These are phyloP conservation scores for Myripristis murdjan DNA, from an alignment of 2,797 vertebrate genomes.

Conservation along the genomic window DNA sequence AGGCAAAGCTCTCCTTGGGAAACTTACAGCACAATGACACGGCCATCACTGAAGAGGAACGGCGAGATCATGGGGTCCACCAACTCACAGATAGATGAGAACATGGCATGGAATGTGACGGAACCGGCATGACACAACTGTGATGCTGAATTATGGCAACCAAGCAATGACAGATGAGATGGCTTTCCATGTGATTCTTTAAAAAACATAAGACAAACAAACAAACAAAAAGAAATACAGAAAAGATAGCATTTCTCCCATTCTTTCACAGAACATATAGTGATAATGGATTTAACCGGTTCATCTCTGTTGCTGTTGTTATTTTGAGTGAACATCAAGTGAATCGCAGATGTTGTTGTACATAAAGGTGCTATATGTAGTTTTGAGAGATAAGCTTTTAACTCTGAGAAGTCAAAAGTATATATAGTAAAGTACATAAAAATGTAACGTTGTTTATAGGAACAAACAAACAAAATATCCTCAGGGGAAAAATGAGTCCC, in stretches of 20 bases:
- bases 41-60: slow-evolving; percentile 81
- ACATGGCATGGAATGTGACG: slow-evolving; percentile 80
- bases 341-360: neutral
- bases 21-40: slow-evolving; percentile 83
- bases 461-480: too few relatives aligned
- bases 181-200: slow-evolving; percentile 71
- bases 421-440: too few relatives aligned
- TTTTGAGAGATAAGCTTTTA: too few relatives aligned
- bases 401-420: too few relatives aligned
- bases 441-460: too few relatives aligned
- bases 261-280: slow-evolving; percentile 42
- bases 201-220: slow-evolving; percentile 48
- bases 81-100: slow-evolving; percentile 83
- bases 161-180: slow-evolving; percentile 78
- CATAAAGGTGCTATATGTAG: too few relatives aligned
- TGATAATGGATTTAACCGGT: slow-evolving; percentile 15
- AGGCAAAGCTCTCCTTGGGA: slow-evolving; percentile 81
- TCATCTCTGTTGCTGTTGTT: slow-evolving; percentile 11
- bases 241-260: slow-evolving; percentile 70
- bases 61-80: slow-evolving; percentile 77
- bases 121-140: slow-evolving; percentile 81
- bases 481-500: too few relatives aligned
- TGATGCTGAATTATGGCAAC: slow-evolving; percentile 79
- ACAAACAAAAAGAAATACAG: slow-evolving; percentile 1
- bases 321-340: neutral